Evolutionary conservation across 2,797 vertebrate genomes (phyloP), one percentile per base, ranked within the genome.

Genomic region (Myripristis murdjan): DNA sequence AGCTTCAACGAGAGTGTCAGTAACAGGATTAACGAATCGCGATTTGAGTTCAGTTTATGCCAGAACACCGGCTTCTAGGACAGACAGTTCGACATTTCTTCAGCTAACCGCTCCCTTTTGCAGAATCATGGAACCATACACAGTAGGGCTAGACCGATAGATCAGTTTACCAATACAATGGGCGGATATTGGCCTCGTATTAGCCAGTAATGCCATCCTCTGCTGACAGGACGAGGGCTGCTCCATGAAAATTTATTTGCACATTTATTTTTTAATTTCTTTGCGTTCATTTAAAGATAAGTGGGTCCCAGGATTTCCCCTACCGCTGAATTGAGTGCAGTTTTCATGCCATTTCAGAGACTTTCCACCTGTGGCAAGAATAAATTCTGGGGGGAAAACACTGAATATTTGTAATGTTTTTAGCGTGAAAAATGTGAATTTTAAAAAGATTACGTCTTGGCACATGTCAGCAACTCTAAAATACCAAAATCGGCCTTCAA

Each of bases 41-140:
- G 15, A 22, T 15, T 51, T 64, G 18, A 35, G 37, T 58, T 12
- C 5, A 14, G 48, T 44, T 44, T 31, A 20, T 35, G 14, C 23
- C 12, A 51, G 16, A 57, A 43, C 54, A 66, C 54, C 48, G n/a
- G 28, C 64, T 57, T 31, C 70, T 11, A 41, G n/a, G 54, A 58
- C 33, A 41, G 26, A 33, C 12, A 35, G 44, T 31, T 26, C n/a
- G 51, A 70, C n/a, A 56, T 31, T 64, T 84, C 69, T 73, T 83
- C 71, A 79, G 46, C 71, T 10, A 14, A 12, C 52, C 20, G 20
- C 24, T 60, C 35, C 24, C 31, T 67, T 76, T 60, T 43, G 26
- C 20, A 33, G n/a, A 20, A 28, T 1, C 23, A 12, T 26, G 26
- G 28, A 67, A 59, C 14, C 5, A 49, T 57, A 48, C 16, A 52